These are phyloP conservation scores for Euwallacea similis DNA, from an alignment of 1,140 invertebrate genomes.

Conservation along the genomic window DNA sequence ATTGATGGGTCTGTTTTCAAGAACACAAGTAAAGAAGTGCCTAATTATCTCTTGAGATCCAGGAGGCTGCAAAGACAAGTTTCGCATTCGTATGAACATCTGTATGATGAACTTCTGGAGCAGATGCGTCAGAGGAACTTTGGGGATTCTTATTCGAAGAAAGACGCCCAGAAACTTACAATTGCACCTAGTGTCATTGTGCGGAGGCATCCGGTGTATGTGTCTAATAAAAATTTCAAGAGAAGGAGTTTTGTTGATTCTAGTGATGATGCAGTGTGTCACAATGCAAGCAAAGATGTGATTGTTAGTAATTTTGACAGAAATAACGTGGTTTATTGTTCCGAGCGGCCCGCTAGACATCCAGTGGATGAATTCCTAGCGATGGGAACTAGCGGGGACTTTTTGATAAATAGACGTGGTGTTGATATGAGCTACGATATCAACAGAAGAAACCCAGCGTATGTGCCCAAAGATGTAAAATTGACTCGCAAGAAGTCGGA, in stretches of 20 bases:
- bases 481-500: background rate
- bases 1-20: conserved; percentile 1
- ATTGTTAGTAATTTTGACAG: conserved; percentile 19
- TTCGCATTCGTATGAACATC: conserved; percentile 21
- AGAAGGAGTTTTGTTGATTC: conserved; percentile 18
- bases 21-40: too few relatives aligned
- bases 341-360: conserved; percentile 2
- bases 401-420: conserved; percentile 15
- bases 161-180: background rate
- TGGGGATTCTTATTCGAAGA: conserved; percentile 26
- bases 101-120: conserved; percentile 23
- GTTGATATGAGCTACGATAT: conserved; percentile 9
- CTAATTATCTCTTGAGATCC: background rate
- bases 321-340: conserved; percentile 14
- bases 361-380: background rate
- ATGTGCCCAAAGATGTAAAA: conserved; percentile 6
- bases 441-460: conserved; percentile 16
- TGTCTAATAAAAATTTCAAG: conserved; percentile 11
- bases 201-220: background rate
- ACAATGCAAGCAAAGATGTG: conserved; percentile 10
- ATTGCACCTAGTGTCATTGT: background rate
- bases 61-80: conserved; percentile 12
- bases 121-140: conserved; percentile 26
- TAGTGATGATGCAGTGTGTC: background rate
- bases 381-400: conserved; percentile 9